Evolutionary conservation across 1,140 invertebrate genomes (phyloP), one percentile per base, ranked within the genome.

Genomic region (Ladona fulva): DNA sequence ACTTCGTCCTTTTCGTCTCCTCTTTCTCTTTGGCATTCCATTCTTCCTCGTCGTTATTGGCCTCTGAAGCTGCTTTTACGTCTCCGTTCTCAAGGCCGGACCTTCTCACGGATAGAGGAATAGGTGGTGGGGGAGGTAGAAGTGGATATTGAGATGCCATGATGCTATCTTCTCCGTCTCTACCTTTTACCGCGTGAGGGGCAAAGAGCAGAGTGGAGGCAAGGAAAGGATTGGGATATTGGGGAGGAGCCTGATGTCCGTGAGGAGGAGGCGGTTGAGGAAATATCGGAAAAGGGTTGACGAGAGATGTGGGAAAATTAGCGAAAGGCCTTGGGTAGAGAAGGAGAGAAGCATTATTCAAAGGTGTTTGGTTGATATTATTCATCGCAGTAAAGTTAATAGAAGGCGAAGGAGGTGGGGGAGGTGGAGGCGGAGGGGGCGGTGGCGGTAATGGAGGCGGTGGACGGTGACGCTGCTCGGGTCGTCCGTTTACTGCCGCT

Each of bases 281-380:
- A 80, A 92, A 94, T 81, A 93, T 88, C 8, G 92, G 86, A 81
- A 93, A 92, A 0, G 92, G 91, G 81, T 90, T 91, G 0, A 89
- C 85, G 24, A 84, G 77, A 84, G 86, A 77, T 83, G 84, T 75
- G 74, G 12, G 29, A 25, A 25, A 14, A 24, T 75, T 75, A 25
- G 24, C n/a, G 24, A 75, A 75, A 24, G 52, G 76, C 42, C 52
- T n/a, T 7, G 52, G 76, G 76, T 77, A 77, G 11, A 77, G 22
- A 24, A 66, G 66, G 3, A 77, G 77, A 22, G 25, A 66, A 37
- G 25, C 66, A 24, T 29, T 77, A 25, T 24, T 5, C 66, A n/a
- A 11, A 24, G 24, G 76, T 77, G 42, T 77, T 76, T 74, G 42
- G 78, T 66, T 79, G 25, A n/a, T n/a, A 22, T 77, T 75, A 74